phyloP scores from a whole-genome alignment of 92 coral and sea anemone species.

The Epizoanthus illoricatus region DNA sequence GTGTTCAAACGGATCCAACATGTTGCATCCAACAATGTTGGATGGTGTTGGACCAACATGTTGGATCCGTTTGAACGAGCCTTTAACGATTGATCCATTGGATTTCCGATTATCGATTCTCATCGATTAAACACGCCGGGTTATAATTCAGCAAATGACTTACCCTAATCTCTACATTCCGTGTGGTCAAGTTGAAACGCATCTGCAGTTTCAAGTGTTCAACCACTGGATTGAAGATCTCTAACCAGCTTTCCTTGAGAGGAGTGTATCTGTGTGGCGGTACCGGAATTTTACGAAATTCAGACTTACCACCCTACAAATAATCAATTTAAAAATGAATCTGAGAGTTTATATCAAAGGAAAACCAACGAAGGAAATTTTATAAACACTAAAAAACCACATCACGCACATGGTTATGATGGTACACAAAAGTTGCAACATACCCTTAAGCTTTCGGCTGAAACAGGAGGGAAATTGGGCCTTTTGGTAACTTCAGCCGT shows the following conservation, averaged over 20 bases:
- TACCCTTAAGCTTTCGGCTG: constrained; percentile 87
- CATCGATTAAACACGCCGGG: too few species aligned
- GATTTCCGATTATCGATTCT: too few species aligned
- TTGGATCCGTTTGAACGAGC: too few species aligned
- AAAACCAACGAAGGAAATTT: neutral
- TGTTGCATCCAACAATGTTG: too few species aligned
- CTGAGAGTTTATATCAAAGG: neutral
- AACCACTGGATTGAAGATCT: constrained; percentile 90
- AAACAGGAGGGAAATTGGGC: constrained; percentile 94
- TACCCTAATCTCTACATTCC: constrained; percentile 95
- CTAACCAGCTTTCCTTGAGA: constrained; percentile 93
- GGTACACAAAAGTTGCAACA: neutral
- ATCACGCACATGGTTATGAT: neutral
- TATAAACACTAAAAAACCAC: constrained; percentile 23
- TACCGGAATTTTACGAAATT: constrained; percentile 85
- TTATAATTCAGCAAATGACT: constrained; percentile 11
- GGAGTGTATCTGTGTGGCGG: constrained; percentile 95
- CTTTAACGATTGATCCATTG: too few species aligned
- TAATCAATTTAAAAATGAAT: neutral
- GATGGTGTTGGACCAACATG: too few species aligned
- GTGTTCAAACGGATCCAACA: too few species aligned
- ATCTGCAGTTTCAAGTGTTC: constrained; percentile 94
- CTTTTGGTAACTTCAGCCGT: constrained; percentile 63
- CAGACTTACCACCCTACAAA: constrained; percentile 79
- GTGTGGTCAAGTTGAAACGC: constrained; percentile 81